Evolutionary conservation across 2,113 vertebrate genomes (phyloP).

Genomic region (Bothrops jararaca): DNA sequence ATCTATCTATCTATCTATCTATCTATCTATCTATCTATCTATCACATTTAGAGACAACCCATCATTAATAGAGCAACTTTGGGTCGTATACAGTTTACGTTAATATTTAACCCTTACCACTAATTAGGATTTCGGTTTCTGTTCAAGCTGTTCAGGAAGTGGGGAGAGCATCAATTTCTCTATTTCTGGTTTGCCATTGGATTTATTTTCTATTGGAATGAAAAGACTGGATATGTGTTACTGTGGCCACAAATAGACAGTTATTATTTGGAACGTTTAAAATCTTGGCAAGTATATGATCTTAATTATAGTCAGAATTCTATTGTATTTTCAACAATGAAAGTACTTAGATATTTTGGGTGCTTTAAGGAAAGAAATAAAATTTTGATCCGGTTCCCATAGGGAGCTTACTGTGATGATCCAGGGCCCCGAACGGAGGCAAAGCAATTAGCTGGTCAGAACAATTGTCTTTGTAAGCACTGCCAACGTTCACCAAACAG

Average conservation of each 20-base stretch:
- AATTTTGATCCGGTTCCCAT: background rate
- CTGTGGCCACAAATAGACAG: background rate
- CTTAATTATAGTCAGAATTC: background rate
- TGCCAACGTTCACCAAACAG: too few species aligned
- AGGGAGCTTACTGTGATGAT: background rate
- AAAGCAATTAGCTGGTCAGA: too few species aligned
- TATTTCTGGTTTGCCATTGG: background rate
- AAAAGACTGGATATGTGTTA: background rate
- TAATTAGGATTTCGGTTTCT: too few species aligned
- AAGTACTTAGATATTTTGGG: background rate
- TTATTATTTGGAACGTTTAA: background rate
- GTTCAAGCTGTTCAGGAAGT: too few species aligned
- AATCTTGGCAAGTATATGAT: background rate
- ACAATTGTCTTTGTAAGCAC: too few species aligned
- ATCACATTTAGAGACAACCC: too few species aligned
- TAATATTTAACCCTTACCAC: too few species aligned
- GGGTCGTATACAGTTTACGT: too few species aligned
- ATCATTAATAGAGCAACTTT: too few species aligned
- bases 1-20: too few species aligned
- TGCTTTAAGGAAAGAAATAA: background rate
- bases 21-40: too few species aligned
- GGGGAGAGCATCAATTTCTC: background rate
- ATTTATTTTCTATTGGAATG: background rate
- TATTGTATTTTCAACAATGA: background rate
- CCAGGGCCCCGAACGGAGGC: too few species aligned